Evolutionary conservation across 1,140 invertebrate species (phyloP).

Genomic region (Drosophila ficusphila): DNA sequence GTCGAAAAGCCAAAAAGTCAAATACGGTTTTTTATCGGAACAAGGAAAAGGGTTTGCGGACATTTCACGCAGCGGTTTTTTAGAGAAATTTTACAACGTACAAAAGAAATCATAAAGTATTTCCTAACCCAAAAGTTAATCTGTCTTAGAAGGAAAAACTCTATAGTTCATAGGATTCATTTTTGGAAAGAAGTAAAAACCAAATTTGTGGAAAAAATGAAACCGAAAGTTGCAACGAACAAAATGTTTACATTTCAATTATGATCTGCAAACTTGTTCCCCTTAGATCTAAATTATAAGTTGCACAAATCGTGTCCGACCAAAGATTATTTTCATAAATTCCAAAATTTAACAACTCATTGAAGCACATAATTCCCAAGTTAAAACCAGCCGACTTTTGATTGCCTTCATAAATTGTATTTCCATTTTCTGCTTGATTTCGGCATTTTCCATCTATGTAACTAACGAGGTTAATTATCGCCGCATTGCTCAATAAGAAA

Average conservation of each 20-base stretch:
- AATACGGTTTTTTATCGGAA: constrained; percentile 44
- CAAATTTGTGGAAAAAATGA: background rate
- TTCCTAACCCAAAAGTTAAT: constrained; percentile 61
- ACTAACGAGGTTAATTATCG: constrained; percentile 76
- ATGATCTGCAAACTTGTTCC: background rate
- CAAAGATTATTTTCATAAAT: background rate
- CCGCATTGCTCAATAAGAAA: constrained; percentile 70
- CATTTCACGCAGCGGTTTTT: constrained; percentile 26
- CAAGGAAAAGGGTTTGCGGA: constrained; percentile 11
- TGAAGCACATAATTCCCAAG: background rate
- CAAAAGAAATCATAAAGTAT: constrained; percentile 18
- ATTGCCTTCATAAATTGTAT: constrained; percentile 64
- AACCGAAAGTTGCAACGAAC: background rate
- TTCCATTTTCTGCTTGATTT: constrained; percentile 58
- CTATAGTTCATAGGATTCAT: no score
- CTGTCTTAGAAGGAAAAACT: constrained; percentile 22
- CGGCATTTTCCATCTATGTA: constrained; percentile 62
- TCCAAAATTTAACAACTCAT: constrained; percentile 21
- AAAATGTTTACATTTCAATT: background rate
- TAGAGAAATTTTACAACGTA: background rate
- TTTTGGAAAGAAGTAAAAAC: no score
- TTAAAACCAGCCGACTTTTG: constrained; percentile 8
- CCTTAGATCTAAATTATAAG: no score
- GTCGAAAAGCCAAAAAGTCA: constrained; percentile 80
- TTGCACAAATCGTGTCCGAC: no score